A percentile compares a stretch with the other conserved stretches of the same genome.
Conservation (phyloP, 2,113 vertebrate genomes). For the Phalacrocorax carbo region DNA sequence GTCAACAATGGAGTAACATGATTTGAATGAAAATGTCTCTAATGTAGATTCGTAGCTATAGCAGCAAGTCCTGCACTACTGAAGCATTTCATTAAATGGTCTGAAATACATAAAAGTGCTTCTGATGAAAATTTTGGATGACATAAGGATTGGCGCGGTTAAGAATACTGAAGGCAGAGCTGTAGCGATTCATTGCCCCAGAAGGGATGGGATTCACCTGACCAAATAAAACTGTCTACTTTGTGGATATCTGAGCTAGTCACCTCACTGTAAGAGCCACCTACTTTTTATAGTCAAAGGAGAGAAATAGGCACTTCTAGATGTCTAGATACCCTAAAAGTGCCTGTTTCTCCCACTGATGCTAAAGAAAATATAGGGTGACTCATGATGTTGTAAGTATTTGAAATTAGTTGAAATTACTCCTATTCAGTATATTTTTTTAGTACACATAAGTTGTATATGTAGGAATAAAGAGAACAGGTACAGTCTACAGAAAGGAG, state of each 20-base stretch:
- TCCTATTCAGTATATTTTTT: neutral
- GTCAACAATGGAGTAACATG: neutral
- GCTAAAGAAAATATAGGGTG: neutral
- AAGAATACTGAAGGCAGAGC: neutral
- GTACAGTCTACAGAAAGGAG: neutral
- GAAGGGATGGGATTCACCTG: neutral
- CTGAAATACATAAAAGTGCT: neutral
- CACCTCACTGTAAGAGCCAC: neutral
- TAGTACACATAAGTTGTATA: neutral
- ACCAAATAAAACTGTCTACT: neutral
- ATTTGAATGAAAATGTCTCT: neutral
- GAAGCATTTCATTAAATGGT: neutral
- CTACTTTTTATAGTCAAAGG: neutral
- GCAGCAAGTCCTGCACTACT: neutral
- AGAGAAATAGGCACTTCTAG: neutral
- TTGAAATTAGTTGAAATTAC: neutral
- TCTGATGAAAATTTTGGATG: neutral
- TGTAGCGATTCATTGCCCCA: neutral
- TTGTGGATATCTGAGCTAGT: neutral
- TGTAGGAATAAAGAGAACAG: neutral
- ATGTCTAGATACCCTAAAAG: neutral
- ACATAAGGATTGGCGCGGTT: accelerated
- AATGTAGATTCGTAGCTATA: neutral
- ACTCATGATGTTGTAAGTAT: neutral
- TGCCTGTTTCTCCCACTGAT: neutral